Percentiles rank a stretch among this genome's conserved stretches.
phyloP scores from a whole-genome alignment of 1,140 invertebrate genomes.

The Chironomus striatipennis region DNA sequence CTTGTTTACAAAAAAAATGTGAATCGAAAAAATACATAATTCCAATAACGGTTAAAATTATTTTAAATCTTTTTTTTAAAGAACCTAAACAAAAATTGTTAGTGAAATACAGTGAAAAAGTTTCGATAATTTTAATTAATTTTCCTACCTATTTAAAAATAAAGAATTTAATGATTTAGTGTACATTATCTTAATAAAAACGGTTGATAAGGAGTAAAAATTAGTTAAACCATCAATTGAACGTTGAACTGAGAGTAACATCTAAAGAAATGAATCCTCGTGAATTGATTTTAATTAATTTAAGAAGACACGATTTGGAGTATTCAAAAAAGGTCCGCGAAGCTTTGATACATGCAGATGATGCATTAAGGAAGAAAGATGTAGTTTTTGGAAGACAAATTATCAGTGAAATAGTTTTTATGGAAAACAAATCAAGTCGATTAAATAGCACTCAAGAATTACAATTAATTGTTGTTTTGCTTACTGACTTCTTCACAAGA shows the following conservation, averaged over 20 bases:
- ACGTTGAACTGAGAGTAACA: neutral
- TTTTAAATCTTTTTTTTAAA: no score
- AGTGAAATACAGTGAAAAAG: no score
- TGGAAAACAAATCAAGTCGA: neutral
- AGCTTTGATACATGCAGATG: neutral
- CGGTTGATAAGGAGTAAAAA: no score
- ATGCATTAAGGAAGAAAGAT: neutral
- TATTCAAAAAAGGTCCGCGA: neutral
- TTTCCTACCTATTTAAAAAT: no score
- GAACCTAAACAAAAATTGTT: no score
- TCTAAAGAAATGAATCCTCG: conserved; percentile 11
- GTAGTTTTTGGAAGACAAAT: neutral
- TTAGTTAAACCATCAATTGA: no score
- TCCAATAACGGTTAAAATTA: no score
- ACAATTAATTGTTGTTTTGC: neutral
- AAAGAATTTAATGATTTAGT: no score
- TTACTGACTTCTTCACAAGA: neutral
- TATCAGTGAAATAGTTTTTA: neutral
- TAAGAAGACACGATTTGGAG: neutral
- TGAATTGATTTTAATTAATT: neutral
- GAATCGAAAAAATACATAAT: no score
- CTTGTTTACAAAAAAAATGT: no score
- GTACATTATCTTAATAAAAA: no score
- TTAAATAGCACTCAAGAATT: conserved; percentile 1
- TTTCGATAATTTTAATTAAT: no score